Conservation (phyloP, 2,888 invertebrate species). For the Ganaspis brasiliensis region DNA sequence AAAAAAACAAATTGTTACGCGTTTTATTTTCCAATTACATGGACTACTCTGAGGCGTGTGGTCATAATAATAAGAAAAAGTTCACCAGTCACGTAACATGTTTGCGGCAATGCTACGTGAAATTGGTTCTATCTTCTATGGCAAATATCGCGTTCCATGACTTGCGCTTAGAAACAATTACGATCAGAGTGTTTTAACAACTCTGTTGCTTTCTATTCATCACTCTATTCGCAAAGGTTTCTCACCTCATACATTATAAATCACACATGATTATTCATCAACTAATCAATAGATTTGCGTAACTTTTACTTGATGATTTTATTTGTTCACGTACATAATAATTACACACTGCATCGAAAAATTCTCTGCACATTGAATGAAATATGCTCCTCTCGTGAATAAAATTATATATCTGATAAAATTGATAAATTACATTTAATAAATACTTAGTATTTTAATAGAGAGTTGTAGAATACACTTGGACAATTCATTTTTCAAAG, state of each 20-base stretch:
- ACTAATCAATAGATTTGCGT: slow-evolving; percentile 32
- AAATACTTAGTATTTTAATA: too few species aligned
- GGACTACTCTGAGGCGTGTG: neutral
- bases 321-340: neutral
- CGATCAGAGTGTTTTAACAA: slow-evolving; percentile 34
- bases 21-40: slow-evolving; percentile 12
- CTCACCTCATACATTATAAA: slow-evolving; percentile 16
- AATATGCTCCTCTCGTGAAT: neutral
- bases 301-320: neutral
- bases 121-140: slow-evolving; percentile 42
- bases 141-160: slow-evolving; percentile 37
- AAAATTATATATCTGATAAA: neutral
- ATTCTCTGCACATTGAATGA: neutral
- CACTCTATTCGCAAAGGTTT: slow-evolving; percentile 27
- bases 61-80: slow-evolving; percentile 24
- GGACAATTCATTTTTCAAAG: too few species aligned
- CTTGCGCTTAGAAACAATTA: slow-evolving; percentile 41
- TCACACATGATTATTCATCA: slow-evolving; percentile 32
- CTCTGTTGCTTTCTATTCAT: slow-evolving; percentile 34
- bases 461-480: too few species aligned
- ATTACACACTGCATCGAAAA: neutral
- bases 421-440: neutral
- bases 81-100: slow-evolving; percentile 32
- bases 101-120: slow-evolving; percentile 22
- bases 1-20: slow-evolving; percentile 3